Base-by-base conservation (phyloP, 2,113 vertebrate genomes). In the Nannobrachium achirus region DNA sequence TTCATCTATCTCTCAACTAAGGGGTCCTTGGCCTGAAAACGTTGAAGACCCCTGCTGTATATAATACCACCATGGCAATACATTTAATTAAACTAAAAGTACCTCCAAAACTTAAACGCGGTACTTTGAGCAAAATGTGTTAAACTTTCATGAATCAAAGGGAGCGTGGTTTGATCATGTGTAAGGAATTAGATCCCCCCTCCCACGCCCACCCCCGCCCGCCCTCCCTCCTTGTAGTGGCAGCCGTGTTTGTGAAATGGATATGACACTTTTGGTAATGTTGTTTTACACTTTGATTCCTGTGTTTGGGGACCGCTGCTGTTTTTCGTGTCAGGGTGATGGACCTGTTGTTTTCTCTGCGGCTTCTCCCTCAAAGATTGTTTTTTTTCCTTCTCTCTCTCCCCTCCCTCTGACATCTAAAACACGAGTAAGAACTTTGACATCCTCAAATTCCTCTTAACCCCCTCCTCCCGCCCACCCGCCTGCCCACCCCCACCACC, bases 401-500 rank as follows among this genome's bases (percentile, higher is more conserved):
- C 25, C 6, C 25, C 66, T 42, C 42, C 59, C 60, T 68, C 55
- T 57, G 52, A 67, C 74, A 79, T 86, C 79, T 72, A 46, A 83
- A 79, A 85, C 85, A 81, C 42, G 71, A 70, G 33, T 44, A 78
- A n/a, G 61, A 84, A 75, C 73, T 61, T 72, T 33, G 41, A 65
- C 68, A 74, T 79, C 75, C 67, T 59, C 70, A 75, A 69, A 81
- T 81, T 88, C 82, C 84, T 81, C 70, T 74, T 75, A 86, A 79
- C 68, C 49, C 83, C 84, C 76, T 61, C 75, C 74, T 76, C 64
- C 78, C n/a, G n/a, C n/a, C n/a, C n/a, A n/a, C n/a, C n/a, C n/a
- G n/a, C n/a, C n/a, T n/a, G n/a, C 79, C 53, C 0, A 76, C 51
- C 51, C 4, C 51, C 44, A 9, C 44, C 8, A 9, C 44, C 44